A percentile compares a stretch with the other conserved stretches of the same genome.
These are phyloP conservation scores for Oreotrochilus melanogaster DNA, from an alignment of 2,113 vertebrate genomes.

Conservation along the genomic window DNA sequence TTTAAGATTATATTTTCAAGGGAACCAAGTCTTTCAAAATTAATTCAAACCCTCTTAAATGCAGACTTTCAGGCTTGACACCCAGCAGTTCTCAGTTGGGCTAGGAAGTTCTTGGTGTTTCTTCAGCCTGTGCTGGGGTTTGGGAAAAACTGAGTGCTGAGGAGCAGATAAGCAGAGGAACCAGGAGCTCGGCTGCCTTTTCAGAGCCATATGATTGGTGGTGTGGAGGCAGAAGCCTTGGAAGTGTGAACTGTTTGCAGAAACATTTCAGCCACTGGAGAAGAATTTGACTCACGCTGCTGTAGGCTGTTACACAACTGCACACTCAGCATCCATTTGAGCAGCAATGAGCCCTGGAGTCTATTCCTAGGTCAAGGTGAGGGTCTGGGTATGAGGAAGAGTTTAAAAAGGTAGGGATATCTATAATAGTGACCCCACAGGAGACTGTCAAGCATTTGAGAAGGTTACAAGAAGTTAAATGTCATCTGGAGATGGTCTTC, in stretches of 20 bases:
- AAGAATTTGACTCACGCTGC: not conserved
- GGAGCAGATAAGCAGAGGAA: not conserved
- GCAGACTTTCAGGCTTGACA: not conserved
- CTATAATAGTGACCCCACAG: not conserved
- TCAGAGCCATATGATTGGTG: not conserved
- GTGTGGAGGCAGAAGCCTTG: not conserved
- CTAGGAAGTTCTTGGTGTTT: not conserved
- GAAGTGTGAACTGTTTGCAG: not conserved
- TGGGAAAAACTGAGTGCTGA: not conserved
- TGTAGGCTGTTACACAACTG: not conserved
- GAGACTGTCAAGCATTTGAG: not conserved
- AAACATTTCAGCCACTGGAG: not conserved
- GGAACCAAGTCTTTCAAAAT: not conserved
- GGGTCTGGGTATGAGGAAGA: not conserved
- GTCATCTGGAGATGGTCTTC: not conserved
- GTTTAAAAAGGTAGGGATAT: not conserved
- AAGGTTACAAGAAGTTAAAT: not conserved
- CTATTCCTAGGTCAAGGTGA: not conserved
- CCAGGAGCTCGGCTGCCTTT: not conserved
- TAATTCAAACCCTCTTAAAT: not conserved
- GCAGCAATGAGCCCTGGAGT: not conserved
- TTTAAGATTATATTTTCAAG: not conserved
- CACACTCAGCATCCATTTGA: not conserved
- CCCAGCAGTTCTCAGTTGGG: not conserved
- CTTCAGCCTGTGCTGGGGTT: rapidly evolving